Conservation (phyloP, 2,113 vertebrate genomes). For the Podarcis muralis region DNA sequence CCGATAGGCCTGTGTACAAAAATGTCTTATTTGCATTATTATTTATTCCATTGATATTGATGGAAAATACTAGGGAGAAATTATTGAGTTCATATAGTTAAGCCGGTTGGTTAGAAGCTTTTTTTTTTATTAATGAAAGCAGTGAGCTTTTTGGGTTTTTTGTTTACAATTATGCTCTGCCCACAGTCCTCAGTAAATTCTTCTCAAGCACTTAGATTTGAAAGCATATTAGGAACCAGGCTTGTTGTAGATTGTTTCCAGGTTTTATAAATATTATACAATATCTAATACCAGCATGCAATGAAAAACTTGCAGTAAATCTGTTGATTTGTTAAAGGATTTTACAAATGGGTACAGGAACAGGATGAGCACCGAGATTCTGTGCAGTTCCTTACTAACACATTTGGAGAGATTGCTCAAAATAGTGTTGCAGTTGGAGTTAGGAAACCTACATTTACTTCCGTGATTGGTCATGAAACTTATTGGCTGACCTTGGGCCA, state of each 20-base stretch:
- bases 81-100: slow-evolving; percentile 4
- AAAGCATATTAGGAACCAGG: not conserved
- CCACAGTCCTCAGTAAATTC: not conserved
- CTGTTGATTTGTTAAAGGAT: not conserved
- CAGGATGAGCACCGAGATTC: not conserved
- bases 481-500: not conserved
- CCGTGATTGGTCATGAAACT: not conserved
- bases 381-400: not conserved
- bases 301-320: too few relatives aligned
- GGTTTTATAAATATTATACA: not conserved
- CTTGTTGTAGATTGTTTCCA: slow-evolving; percentile 7
- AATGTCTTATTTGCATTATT: slow-evolving; percentile 31
- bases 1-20: slow-evolving; percentile 38
- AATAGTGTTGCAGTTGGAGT: not conserved
- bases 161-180: not conserved
- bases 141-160: not conserved
- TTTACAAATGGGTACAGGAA: not conserved
- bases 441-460: not conserved
- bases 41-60: slow-evolving; percentile 28
- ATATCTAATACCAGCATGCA: not conserved
- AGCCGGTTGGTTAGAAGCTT: slow-evolving; percentile 10
- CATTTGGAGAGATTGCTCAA: not conserved
- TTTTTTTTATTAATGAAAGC: slow-evolving; percentile 1
- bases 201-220: not conserved
- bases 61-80: not conserved